Evolutionary conservation across 2,888 invertebrate genomes (phyloP), one percentile per base, ranked within the genome.

Genomic region (Campaea margaritaria): DNA sequence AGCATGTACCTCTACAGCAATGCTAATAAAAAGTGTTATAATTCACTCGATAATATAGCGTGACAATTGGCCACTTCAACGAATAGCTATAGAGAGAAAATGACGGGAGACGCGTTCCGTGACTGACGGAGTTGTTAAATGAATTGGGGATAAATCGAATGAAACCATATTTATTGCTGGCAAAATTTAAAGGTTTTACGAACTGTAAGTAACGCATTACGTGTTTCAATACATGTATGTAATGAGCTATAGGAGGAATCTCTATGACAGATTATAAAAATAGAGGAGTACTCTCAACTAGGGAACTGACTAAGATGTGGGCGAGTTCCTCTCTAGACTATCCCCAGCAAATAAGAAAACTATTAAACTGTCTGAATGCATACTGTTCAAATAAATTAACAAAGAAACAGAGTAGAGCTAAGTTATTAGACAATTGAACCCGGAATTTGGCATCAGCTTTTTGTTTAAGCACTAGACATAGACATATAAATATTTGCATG

Each of bases 41-140:
- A 63, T 59, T 67, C 54, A 62, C 45, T 27, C 13, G 41, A 49
- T 42, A 54, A 50, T 56, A 57, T 69, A 57, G 69, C 69, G 69
- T 69, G 69, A 66, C 64, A 46, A 61, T 60, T 50, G 49, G 54
- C 50, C 38, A 59, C 68, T 59, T 60, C 43, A 62, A 41, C 46
- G 50, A 62, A 67, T 61, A 50, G 58, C 58, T 49, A 57, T 39
- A 38, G 45, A 52, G 61, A 59, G 48, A 59, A 61, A 58, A 46
- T 58, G 58, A 47, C 47, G 43, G 45, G 38, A 31, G 42, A 13
- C 52, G 41, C 43, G 46, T 62, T 60, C 59, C 64, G 65, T 64
- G 64, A 61, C 62, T 34, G 48, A 57, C 28, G 13, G 42, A 50
- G 58, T 58, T 50, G 43, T 53, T 39, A n/a, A 51, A 55, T 47